Conservation (phyloP, 2,113 vertebrate species). For the Sorex araneus region DNA sequence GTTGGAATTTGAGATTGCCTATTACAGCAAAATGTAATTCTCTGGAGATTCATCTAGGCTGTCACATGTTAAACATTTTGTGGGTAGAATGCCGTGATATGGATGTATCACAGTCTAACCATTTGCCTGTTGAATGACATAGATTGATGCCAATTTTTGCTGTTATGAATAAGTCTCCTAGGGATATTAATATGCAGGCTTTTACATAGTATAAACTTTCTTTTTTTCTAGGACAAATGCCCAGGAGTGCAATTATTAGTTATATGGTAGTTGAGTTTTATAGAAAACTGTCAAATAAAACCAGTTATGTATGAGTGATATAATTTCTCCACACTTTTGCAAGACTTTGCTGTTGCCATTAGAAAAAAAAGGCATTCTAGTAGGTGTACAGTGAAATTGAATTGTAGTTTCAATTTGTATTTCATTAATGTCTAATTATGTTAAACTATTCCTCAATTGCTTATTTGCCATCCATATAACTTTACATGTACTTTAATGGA, state of each 20-base stretch:
- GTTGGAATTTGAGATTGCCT: background rate
- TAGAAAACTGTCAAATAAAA: too few species aligned
- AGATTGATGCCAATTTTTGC: background rate
- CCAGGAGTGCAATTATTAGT: background rate
- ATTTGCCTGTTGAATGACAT: background rate
- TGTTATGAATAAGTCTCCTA: background rate
- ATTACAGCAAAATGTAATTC: background rate
- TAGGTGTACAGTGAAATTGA: background rate
- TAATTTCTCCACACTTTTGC: background rate
- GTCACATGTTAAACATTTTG: background rate
- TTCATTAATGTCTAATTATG: background rate
- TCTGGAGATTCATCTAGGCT: background rate
- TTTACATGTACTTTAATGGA: background rate
- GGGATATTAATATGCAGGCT: background rate
- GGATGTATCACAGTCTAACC: background rate
- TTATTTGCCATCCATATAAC: background rate
- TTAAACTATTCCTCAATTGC: background rate
- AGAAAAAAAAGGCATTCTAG: constrained; percentile 1
- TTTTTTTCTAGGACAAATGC: background rate
- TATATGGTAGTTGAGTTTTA: background rate
- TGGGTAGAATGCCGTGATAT: background rate
- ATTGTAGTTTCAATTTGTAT: background rate
- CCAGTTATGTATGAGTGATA: background rate
- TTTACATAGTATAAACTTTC: constrained; percentile 13
- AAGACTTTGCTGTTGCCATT: background rate